Evolutionary conservation across 1,140 invertebrate species (phyloP).

Genomic region (Cydia pomonella): DNA sequence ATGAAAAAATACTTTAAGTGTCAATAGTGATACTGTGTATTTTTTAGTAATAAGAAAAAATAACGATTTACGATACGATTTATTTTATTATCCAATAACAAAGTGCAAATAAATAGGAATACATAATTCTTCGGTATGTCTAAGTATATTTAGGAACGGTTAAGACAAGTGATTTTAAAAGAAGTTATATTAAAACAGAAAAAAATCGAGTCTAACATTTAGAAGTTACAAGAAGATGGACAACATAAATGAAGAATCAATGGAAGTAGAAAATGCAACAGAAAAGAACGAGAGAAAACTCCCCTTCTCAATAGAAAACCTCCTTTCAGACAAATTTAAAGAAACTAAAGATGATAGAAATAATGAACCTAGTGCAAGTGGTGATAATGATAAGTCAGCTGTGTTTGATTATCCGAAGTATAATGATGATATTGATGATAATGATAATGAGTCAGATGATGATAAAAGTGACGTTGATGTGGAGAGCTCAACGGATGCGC

Average conservation of each 20-base stretch:
- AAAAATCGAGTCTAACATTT: neutral
- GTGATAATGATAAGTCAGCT: slow-evolving; percentile 37
- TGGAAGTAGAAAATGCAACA: slow-evolving; percentile 52
- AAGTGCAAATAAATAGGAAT: too few relatives aligned
- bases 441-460: slow-evolving; percentile 51
- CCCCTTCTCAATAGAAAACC: slow-evolving; percentile 69
- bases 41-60: too few relatives aligned
- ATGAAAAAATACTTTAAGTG: neutral
- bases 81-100: too few relatives aligned
- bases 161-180: too few relatives aligned
- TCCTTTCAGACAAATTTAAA: slow-evolving; percentile 67
- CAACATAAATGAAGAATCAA: slow-evolving; percentile 40
- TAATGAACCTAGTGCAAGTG: slow-evolving; percentile 42
- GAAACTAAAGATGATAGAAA: slow-evolving; percentile 38
- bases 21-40: neutral
- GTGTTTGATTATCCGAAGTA: slow-evolving; percentile 36
- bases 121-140: too few relatives aligned
- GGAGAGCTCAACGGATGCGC: slow-evolving; percentile 58
- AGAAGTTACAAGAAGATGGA: slow-evolving; percentile 39
- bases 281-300: slow-evolving; percentile 61
- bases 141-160: too few relatives aligned
- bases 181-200: too few relatives aligned
- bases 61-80: too few relatives aligned
- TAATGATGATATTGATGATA: slow-evolving; percentile 43
- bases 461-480: slow-evolving; percentile 68